Percentiles rank a stretch among this genome's conserved stretches.
These are phyloP conservation scores for fruit fly (Drosophila melanogaster) DNA, from an alignment of 1,140 invertebrate genomes.

Conservation along the genomic window DNA sequence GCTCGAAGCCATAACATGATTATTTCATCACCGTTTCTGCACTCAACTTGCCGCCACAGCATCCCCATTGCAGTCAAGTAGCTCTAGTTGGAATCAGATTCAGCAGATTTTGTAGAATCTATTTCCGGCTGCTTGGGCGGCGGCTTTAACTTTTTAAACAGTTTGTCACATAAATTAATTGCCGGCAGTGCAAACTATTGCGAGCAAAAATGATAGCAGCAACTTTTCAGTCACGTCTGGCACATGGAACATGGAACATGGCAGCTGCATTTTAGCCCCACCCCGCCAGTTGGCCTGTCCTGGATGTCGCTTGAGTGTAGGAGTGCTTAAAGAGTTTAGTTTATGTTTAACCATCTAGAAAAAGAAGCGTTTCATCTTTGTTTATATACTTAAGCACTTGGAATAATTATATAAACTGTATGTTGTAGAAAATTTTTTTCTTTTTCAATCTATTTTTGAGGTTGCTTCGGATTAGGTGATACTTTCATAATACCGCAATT, in stretches of 20 bases:
- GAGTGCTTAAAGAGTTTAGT: neutral
- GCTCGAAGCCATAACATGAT: conserved; percentile 57
- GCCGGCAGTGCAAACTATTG: conserved; percentile 42
- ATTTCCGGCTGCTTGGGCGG: conserved; percentile 40
- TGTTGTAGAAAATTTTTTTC: neutral
- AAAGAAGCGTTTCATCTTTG: neutral
- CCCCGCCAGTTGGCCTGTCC: neutral
- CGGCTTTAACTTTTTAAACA: conserved; percentile 57
- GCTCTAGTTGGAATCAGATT: conserved; percentile 39
- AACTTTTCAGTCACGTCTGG: conserved; percentile 68
- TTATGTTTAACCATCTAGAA: neutral
- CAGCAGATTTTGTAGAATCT: conserved; percentile 21
- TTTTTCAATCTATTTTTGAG: neutral
- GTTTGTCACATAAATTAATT: conserved; percentile 67
- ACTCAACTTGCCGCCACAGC: conserved; percentile 29
- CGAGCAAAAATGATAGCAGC: conserved; percentile 50
- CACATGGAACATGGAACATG: conserved; percentile 44
- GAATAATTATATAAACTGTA: neutral
- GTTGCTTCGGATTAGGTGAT: neutral
- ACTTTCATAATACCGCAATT: conserved; percentile 4
- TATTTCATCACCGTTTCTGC: conserved; percentile 48
- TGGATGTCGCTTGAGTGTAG: neutral
- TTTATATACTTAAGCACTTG: neutral
- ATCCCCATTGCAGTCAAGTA: conserved; percentile 28
- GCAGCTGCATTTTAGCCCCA: conserved; percentile 4